Percentiles rank a stretch among this genome's conserved stretches.
Conservation (phyloP, 2,888 invertebrate genomes). For the Hipparchia sbordonii region DNA sequence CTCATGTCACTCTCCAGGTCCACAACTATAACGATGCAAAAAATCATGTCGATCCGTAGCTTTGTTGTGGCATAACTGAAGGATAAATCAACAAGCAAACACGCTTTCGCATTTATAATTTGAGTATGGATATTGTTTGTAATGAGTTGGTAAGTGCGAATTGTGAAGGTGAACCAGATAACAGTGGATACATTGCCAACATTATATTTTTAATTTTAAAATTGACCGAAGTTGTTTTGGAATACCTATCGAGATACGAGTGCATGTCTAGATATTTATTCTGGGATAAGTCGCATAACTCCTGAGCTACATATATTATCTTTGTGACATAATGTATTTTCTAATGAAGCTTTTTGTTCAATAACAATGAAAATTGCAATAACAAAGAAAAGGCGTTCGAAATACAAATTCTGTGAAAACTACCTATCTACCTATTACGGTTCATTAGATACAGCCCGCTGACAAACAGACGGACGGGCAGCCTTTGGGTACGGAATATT, state of each 20-base stretch:
- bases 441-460: no score
- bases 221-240: background rate
- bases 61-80: no score
- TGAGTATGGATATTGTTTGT: background rate
- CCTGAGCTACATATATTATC: background rate
- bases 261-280: background rate
- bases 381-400: background rate
- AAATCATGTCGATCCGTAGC: no score
- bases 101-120: no score
- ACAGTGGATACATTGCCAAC: slow-evolving; percentile 26
- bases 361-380: background rate
- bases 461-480: no score
- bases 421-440: no score
- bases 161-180: slow-evolving; percentile 35
- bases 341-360: background rate
- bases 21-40: no score
- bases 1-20: no score
- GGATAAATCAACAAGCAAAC: no score
- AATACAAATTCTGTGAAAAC: no score
- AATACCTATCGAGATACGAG: background rate
- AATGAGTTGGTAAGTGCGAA: background rate
- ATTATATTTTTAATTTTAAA: slow-evolving; percentile 27
- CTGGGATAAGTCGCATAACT: background rate
- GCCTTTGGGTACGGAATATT: no score
- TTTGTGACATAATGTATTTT: background rate